Base-by-base conservation (phyloP, 2,113 vertebrate species). In the Clupea harengus region DNA sequence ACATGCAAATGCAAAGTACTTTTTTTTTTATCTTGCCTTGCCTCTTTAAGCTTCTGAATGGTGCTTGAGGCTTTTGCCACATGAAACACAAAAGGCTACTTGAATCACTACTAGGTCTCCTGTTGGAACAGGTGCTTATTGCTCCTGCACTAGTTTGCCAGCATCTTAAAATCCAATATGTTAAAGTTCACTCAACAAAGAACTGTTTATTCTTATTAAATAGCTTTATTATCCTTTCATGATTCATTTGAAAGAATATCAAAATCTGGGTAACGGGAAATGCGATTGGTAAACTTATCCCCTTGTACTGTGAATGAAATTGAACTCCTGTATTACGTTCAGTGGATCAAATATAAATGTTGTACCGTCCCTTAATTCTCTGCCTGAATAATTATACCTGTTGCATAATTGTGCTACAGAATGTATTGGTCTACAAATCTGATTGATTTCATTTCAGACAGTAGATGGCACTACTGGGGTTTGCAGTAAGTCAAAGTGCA, bases 201-300 rank as follows among this genome's bases (percentile, higher is more conserved):
- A 45, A 17, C 72, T 84, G 60, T 15, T 84, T 84, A 84, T 84
- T 84, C 83, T 47, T 8, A 67, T 67, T n/a, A 72, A 45, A 84
- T 18, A 22, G 45, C 82, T 20, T 85, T 45, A 45, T 86, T 82
- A 67, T 82, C 82, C 80, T 47, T 39, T 17, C 17, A 22, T 85
- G 50, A 85, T 85, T 45, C 28, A 85, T 85, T 47, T 85, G 72
- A 57, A 81, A 45, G 46, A 47, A 22, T 49, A 39, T 81, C 22
- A 81, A 57, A 81, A 82, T 28, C 25, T 72, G 54, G 54, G 18
- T 22, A 22, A 60, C 0, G 20, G 54, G 20, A 20, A 60, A 22
- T 60, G 54, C 5, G 54, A 60, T 60, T 60, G 20, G 54, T 60
- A 60, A 20, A 60, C 20, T 54, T 54, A 60, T 60, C 54, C 54